Percentiles rank a stretch among this genome's conserved stretches.
These are phyloP conservation scores for Drosophila ercepeae DNA, from an alignment of 1,140 invertebrate species.

Conservation along the genomic window DNA sequence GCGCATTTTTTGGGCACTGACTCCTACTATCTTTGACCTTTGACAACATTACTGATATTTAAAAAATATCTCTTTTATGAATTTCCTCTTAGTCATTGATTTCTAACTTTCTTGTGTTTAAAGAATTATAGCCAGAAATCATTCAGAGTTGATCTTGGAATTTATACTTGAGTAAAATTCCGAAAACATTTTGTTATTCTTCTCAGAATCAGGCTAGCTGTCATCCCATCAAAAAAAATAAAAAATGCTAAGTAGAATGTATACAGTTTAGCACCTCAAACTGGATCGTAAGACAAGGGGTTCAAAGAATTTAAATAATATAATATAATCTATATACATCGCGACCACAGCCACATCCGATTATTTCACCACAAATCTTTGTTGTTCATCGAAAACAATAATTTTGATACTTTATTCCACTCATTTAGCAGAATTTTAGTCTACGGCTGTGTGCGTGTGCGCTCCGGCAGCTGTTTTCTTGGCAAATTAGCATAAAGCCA, in stretches of 20 bases:
- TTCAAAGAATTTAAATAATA: constrained; percentile 33
- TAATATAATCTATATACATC: constrained; percentile 1
- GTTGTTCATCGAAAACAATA: constrained; percentile 41
- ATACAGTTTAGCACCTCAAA: constrained; percentile 14
- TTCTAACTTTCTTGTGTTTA: neutral
- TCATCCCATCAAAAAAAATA: constrained; percentile 12
- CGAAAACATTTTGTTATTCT: neutral
- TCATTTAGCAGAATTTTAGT: constrained; percentile 35
- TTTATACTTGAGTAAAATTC: constrained; percentile 1
- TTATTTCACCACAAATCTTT: constrained; percentile 51
- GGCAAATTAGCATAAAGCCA: constrained; percentile 68
- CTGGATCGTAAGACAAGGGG: constrained; percentile 26
- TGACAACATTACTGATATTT: neutral
- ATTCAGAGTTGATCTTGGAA: neutral
- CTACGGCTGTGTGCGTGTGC: neutral
- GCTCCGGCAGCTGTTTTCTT: constrained; percentile 56
- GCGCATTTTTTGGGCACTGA: constrained; percentile 24
- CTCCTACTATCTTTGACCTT: constrained; percentile 11
- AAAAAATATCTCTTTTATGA: neutral
- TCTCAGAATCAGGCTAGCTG: constrained; percentile 12
- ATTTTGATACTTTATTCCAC: constrained; percentile 46
- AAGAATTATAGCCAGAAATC: no score
- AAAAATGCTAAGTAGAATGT: constrained; percentile 8
- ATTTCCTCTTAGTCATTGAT: neutral
- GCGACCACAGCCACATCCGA: constrained; percentile 20